Percentiles rank a stretch among this genome's conserved stretches.
Conservation (phyloP, 2,113 vertebrate genomes). For the Protobothrops mucrosquamatus region DNA sequence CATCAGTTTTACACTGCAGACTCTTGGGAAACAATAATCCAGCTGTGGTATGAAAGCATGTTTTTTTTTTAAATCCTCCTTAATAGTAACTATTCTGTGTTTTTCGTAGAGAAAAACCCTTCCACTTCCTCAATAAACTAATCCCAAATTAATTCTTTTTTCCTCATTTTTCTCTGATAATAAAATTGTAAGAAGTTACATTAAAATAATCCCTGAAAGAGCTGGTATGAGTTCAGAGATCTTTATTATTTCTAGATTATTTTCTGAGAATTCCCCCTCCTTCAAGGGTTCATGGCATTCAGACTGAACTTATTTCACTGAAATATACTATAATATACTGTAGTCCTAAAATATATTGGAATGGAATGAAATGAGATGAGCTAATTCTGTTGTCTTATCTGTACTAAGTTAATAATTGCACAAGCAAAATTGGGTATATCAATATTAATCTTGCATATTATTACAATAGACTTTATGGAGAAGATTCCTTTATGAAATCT, state of each 20-base stretch:
- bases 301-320: not conserved
- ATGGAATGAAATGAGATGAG: too few species aligned
- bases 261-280: not conserved
- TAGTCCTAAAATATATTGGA: not conserved
- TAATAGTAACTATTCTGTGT: not conserved
- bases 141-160: accelerated
- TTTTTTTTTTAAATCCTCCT: conserved; percentile 11
- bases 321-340: not conserved
- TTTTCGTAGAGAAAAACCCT: not conserved
- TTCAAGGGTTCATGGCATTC: not conserved
- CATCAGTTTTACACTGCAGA: conserved; percentile 23
- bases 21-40: conserved; percentile 22
- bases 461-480: not conserved
- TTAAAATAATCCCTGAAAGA: not conserved
- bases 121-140: not conserved
- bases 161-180: not conserved
- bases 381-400: not conserved
- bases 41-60: not conserved
- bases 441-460: not conserved
- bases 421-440: too few species aligned
- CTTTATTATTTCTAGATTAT: not conserved
- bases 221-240: not conserved
- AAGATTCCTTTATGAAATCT: not conserved
- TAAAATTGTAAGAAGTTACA: not conserved
- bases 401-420: not conserved